Evolutionary conservation across 37 sponge, comb jelly and placozoan species (phyloP), one percentile per base, ranked within the genome.

Genomic region (Ianthella basta): DNA sequence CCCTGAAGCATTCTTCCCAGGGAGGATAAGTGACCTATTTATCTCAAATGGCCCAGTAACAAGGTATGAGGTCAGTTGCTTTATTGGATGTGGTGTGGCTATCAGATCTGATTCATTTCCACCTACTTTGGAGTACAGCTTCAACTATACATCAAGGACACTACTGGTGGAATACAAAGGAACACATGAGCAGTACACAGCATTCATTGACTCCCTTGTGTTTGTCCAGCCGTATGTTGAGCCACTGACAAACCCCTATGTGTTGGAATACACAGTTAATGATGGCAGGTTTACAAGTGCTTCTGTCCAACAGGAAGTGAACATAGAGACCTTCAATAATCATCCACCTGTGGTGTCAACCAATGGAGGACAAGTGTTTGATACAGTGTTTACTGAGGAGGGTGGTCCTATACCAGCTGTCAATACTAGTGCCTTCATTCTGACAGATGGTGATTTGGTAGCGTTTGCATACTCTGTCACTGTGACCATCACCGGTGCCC

Each of bases 11-110:
- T 94, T 66, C 86, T 94, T 94, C 72, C 90, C 84, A 81, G 94
- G 94, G n/a, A 33, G 82, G 32, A 29, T 94, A 56, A 81, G 86
- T 41, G 23, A 83, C 21, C 56, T 88, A 19, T 36, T 56, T 5
- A 8, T 94, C 70, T 83, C 88, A 27, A 53, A 61, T n/a, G 40
- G 72, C 15, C 39, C 35, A 5, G 84, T 82, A 6, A 63, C 80
- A 19, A 50, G 5, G 34, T 77, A 84, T 34, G 69, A 84, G 44
- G 82, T 94, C 59, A 63, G 82, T 33, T 94, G 95, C 87, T 78
- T 68, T 21, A 94, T 89, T 56, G 95, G 92, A 10, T 94, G 95
- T 87, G 95, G 95, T 32, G 89, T 85, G 24, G 81, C 86, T 54
- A 57, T 94, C 33, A 39, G 74, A 18, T 89, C 90, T 14, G 27